Base-by-base conservation (phyloP, 1,140 invertebrate species). In the Nomia melanderi region DNA sequence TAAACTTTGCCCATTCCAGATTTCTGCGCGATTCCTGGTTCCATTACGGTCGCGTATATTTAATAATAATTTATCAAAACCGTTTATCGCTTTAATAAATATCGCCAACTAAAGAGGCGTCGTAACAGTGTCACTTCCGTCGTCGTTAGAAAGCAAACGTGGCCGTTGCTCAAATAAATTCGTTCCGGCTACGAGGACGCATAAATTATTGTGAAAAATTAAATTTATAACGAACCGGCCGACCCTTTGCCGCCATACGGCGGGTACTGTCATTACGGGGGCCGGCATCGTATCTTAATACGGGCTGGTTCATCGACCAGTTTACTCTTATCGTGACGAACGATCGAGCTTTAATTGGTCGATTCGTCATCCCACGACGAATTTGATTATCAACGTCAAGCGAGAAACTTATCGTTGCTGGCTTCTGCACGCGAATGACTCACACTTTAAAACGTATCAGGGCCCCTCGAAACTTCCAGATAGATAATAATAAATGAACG, bases 331-430 rank as follows among this genome's bases (percentile, higher is more conserved):
- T 92, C 91, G 79, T 79, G 78, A 79, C 81, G 81, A 82, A 87
- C 85, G 88, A 92, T 92, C 91, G 87, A 82, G 87, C 90, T 91
- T 91, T 92, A 92, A 92, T 92, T 92, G 90, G 90, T 84, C 90
- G 90, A 92, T 92, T 92, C 91, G 91, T 92, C 90, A 92, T 92
- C 89, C 88, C 86, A 85, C 87, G 84, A 89, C 87, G 90, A 92
- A 90, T 90, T 91, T 91, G 91, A 92, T 92, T 92, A 92, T 91
- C 91, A 91, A 87, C 82, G 88, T 91, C 86, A 85, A 81, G 72
- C 79, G 74, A 88, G 84, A 78, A 90, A 91, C 86, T 88, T 90
- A 90, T 89, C 88, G 86, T 88, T 82, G 81, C 65, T 79, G 79
- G 71, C 84, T 80, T 74, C 70, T 90, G 89, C 91, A 91, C 90